Percentiles rank a stretch among this genome's conserved stretches.
Conservation (phyloP, 2,888 invertebrate species). For the Cataglyphis livida region DNA sequence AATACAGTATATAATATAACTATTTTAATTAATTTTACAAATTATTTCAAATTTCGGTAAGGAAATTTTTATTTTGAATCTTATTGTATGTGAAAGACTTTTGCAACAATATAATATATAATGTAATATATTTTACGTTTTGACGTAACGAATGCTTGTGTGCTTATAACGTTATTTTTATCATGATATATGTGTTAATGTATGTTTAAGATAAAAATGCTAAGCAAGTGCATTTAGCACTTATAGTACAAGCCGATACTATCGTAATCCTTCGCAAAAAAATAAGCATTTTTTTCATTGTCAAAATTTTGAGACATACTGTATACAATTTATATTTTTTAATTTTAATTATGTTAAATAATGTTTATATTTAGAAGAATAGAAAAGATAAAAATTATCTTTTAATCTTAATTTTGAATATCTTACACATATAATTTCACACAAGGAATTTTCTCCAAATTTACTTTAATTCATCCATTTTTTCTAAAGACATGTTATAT, state of each 20-base stretch:
- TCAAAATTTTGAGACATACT: background rate
- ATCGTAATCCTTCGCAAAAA: background rate
- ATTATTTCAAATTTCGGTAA: background rate
- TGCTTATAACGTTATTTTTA: constrained; percentile 47
- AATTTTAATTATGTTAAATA: background rate
- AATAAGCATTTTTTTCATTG: background rate
- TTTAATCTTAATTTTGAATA: background rate
- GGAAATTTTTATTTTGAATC: background rate
- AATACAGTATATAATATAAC: background rate
- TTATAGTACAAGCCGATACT: background rate
- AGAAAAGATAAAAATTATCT: constrained; percentile 17
- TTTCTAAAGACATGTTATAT: background rate
- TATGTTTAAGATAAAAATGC: constrained; percentile 41
- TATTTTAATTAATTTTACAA: background rate
- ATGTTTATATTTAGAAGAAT: background rate
- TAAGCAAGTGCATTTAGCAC: background rate
- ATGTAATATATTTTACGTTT: constrained; percentile 48
- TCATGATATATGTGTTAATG: constrained; percentile 47
- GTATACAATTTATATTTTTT: background rate
- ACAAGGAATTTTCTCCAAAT: background rate
- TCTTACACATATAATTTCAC: constrained; percentile 1
- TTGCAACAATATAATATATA: constrained; percentile 46
- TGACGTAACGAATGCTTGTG: constrained; percentile 60
- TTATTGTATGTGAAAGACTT: background rate
- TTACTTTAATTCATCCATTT: constrained; percentile 14